These are phyloP conservation scores for Tribolium castaneum DNA, from an alignment of 1,140 invertebrate species.

Conservation along the genomic window DNA sequence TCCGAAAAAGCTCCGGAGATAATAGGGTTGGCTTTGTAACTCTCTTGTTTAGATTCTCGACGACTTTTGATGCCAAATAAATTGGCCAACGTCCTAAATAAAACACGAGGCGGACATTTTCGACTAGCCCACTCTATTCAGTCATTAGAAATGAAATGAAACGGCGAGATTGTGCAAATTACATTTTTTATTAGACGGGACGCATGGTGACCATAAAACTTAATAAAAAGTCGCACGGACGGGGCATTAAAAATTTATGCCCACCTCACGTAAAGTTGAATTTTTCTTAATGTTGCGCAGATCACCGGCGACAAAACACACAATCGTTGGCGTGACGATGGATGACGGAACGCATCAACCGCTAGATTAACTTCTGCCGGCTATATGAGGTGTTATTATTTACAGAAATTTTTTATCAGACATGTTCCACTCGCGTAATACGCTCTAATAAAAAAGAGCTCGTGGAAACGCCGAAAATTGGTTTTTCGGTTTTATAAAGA, in stretches of 20 bases:
- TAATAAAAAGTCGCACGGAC: constrained; percentile 8
- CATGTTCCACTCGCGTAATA: constrained; percentile 4
- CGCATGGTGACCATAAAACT: constrained; percentile 5
- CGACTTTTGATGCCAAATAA: constrained; percentile 53
- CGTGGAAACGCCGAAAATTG: constrained; percentile 2
- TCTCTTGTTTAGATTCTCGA: constrained; percentile 46
- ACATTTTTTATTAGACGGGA: constrained; percentile 26
- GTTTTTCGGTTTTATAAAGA: not conserved
- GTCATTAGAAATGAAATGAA: not conserved
- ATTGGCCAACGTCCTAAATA: constrained; percentile 41
- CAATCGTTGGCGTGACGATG: constrained; percentile 2
- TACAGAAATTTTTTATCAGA: constrained; percentile 24
- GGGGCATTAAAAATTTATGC: constrained; percentile 13
- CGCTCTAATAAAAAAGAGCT: not conserved
- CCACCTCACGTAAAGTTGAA: not conserved
- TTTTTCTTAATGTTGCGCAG: not conserved
- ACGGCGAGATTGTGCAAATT: constrained; percentile 15
- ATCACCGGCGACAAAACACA: not conserved
- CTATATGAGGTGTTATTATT: constrained; percentile 35
- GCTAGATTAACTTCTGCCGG: constrained; percentile 26
- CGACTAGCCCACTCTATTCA: not conserved
- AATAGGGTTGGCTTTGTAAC: constrained; percentile 53
- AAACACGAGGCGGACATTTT: constrained; percentile 12
- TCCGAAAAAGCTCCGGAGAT: constrained; percentile 56
- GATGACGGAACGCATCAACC: constrained; percentile 6